phyloP scores from a whole-genome alignment of 2,888 invertebrate genomes.

The Acleris emargana region DNA sequence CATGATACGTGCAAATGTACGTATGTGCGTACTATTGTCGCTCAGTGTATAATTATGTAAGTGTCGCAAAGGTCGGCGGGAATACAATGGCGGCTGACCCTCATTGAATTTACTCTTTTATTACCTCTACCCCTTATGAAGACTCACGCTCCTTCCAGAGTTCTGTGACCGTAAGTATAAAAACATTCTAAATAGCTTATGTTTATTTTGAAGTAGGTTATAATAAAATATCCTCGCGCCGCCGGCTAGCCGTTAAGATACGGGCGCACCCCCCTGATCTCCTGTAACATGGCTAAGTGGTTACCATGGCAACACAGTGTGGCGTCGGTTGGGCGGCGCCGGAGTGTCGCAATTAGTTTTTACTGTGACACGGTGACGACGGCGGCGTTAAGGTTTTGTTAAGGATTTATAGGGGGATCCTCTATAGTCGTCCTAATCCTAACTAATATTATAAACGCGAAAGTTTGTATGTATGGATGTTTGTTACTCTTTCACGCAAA shows the following conservation, averaged over 20 bases:
- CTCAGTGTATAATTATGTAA: constrained; percentile 66
- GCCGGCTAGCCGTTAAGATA: too few relatives aligned
- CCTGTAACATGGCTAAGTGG: constrained; percentile 34
- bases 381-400: constrained; percentile 5
- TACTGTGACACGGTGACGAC: constrained; percentile 19
- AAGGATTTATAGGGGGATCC: constrained; percentile 4
- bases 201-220: not conserved
- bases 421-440: too few relatives aligned
- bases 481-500: too few relatives aligned
- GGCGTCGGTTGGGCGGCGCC: constrained; percentile 41
- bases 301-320: constrained; percentile 44
- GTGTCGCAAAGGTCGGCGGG: constrained; percentile 66
- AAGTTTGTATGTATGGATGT: too few relatives aligned
- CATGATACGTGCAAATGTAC: constrained; percentile 44
- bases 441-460: too few relatives aligned
- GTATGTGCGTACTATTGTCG: constrained; percentile 41
- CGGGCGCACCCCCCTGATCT: not conserved
- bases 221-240: too few relatives aligned
- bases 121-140: constrained; percentile 20
- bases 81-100: constrained; percentile 65
- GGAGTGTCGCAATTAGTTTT: constrained; percentile 38
- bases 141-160: constrained; percentile 5
- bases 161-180: not conserved
- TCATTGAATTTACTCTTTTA: constrained; percentile 41
- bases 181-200: not conserved